These are phyloP conservation scores for Datnioides undecimradiatus DNA, from an alignment of 2,113 vertebrate genomes.

Conservation along the genomic window DNA sequence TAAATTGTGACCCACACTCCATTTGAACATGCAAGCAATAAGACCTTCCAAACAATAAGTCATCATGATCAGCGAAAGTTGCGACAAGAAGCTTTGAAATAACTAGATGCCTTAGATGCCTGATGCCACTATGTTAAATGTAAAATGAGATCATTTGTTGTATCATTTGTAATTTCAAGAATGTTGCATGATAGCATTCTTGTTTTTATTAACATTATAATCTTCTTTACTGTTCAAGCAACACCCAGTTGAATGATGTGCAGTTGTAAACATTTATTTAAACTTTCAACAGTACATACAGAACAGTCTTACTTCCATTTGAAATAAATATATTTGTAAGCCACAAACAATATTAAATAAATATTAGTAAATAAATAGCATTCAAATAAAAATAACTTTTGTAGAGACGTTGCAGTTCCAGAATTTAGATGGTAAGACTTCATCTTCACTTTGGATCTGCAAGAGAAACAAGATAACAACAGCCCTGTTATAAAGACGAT, in stretches of 20 bases:
- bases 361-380: conserved; percentile 83
- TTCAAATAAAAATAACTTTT: conserved; percentile 68
- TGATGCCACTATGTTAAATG: background rate
- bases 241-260: background rate
- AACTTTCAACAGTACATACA: conserved; percentile 50
- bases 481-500: background rate
- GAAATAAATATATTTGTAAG: conserved; percentile 65
- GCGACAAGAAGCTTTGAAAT: no score
- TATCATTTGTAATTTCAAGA: background rate
- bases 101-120: no score
- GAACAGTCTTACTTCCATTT: conserved; percentile 53
- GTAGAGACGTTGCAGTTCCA: conserved; percentile 58
- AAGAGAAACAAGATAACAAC: conserved; percentile 46
- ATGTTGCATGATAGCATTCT: background rate
- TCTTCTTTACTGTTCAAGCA: background rate
- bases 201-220: background rate
- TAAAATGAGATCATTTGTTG: background rate
- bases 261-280: conserved; percentile 83
- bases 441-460: conserved; percentile 80
- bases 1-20: background rate
- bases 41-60: background rate
- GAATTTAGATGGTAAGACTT: conserved; percentile 76
- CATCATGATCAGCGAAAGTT: background rate
- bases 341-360: conserved; percentile 75
- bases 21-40: no score